Evolutionary conservation across 1,140 invertebrate genomes (phyloP).

Genomic region (Aphelinus certus): DNA sequence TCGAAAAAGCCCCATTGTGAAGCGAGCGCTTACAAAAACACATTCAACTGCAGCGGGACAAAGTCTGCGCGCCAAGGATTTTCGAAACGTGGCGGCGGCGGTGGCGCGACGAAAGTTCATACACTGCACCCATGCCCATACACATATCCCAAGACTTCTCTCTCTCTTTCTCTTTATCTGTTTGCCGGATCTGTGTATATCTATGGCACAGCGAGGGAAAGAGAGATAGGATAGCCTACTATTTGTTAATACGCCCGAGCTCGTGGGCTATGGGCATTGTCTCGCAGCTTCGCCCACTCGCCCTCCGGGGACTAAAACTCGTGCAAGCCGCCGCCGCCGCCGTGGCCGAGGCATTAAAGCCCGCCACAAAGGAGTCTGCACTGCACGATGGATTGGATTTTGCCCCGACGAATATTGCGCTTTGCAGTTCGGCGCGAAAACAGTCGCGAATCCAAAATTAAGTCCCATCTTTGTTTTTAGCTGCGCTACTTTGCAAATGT

Average conservation of each 20-base stretch:
- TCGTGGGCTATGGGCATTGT: conserved; percentile 10
- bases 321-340: background rate
- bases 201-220: no score
- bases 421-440: no score
- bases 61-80: background rate
- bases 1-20: no score
- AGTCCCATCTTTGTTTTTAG: no score
- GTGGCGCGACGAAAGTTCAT: background rate
- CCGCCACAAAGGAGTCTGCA: no score
- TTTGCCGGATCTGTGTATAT: background rate
- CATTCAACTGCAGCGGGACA: background rate
- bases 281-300: conserved; percentile 19
- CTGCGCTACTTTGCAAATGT: no score
- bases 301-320: conserved; percentile 1
- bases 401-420: background rate
- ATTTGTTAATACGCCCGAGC: conserved; percentile 24
- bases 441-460: no score
- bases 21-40: background rate
- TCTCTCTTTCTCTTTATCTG: conserved; percentile 1
- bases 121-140: background rate
- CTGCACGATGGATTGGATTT: conserved; percentile 13
- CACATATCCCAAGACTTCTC: background rate
- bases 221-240: conserved; percentile 13
- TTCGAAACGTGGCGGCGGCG: background rate
- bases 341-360: background rate